A percentile compares a stretch with the other conserved stretches of the same genome.
These are phyloP conservation scores for Drosophila nr. fundita DNA, from an alignment of 2,888 invertebrate species.

Conservation along the genomic window DNA sequence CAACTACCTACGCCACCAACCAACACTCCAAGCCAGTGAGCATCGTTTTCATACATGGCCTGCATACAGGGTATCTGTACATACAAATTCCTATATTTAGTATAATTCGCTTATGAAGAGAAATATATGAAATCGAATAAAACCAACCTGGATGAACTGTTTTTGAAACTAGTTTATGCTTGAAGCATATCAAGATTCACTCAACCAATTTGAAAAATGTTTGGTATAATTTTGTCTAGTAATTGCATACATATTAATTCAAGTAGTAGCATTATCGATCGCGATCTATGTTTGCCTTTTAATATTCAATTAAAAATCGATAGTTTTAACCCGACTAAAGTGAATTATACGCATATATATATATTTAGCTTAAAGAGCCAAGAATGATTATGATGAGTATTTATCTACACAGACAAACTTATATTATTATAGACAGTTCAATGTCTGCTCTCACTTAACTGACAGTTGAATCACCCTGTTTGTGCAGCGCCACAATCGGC, in stretches of 20 bases:
- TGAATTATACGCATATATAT: not conserved
- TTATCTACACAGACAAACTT: no score
- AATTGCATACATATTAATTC: not conserved
- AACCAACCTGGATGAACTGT: not conserved
- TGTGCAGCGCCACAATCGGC: slow-evolving; percentile 49
- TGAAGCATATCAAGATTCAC: not conserved
- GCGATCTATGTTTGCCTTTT: not conserved
- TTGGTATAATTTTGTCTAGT: not conserved
- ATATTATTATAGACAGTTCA: not conserved
- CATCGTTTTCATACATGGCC: slow-evolving; percentile 2
- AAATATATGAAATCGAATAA: not conserved
- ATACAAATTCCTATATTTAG: not conserved
- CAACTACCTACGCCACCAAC: slow-evolving; percentile 7
- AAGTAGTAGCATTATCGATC: not conserved
- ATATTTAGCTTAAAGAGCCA: not conserved
- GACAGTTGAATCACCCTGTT: slow-evolving; percentile 53
- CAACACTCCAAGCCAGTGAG: slow-evolving; percentile 7
- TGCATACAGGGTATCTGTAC: slow-evolving; percentile 28
- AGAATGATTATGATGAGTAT: not conserved
- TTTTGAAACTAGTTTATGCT: not conserved
- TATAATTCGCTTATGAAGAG: not conserved
- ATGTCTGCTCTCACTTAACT: not conserved
- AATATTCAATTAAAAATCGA: not conserved
- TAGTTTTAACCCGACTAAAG: not conserved
- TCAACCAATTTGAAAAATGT: not conserved